These are phyloP conservation scores for Ectemnius continuus DNA, from an alignment of 2,888 invertebrate genomes.

Conservation along the genomic window DNA sequence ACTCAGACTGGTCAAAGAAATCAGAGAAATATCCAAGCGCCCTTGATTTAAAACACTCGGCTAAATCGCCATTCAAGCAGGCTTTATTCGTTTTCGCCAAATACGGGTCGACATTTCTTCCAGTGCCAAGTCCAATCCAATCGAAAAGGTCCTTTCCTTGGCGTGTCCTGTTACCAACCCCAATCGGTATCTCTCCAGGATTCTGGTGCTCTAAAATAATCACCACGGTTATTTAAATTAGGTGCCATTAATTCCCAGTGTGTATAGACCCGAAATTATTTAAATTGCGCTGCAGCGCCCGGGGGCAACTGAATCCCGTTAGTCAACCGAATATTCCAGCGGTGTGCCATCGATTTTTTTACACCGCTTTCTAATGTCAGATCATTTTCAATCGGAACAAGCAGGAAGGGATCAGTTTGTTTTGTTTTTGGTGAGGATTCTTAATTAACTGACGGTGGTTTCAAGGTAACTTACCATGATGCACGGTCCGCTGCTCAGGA, in stretches of 20 bases:
- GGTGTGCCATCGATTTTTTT: not conserved
- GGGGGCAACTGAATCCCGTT: not conserved
- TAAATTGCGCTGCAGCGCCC: too few relatives aligned
- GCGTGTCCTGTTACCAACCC: slow-evolving; percentile 77
- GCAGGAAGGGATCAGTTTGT: too few relatives aligned
- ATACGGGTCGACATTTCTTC: slow-evolving; percentile 87
- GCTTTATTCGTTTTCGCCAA: slow-evolving; percentile 86
- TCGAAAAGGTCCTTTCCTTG: slow-evolving; percentile 86
- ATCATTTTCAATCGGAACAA: not conserved
- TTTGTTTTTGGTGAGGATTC: too few relatives aligned
- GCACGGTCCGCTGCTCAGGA: slow-evolving; percentile 48
- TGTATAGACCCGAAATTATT: too few relatives aligned
- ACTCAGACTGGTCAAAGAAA: slow-evolving; percentile 84
- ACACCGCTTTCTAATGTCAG: not conserved
- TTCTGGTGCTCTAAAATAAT: slow-evolving; percentile 2
- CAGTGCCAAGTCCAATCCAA: slow-evolving; percentile 88
- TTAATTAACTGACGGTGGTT: not conserved
- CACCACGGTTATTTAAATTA: too few relatives aligned
- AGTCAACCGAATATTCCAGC: not conserved
- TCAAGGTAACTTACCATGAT: slow-evolving; percentile 53
- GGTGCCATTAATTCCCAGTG: too few relatives aligned
- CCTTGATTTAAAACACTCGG: slow-evolving; percentile 91
- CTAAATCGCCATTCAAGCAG: slow-evolving; percentile 89
- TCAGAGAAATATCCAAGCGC: slow-evolving; percentile 88
- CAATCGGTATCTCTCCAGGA: not conserved